Evolutionary conservation across 1,140 invertebrate species (phyloP), one percentile per base, ranked within the genome.

Genomic region (Wiebesia pumilae): DNA sequence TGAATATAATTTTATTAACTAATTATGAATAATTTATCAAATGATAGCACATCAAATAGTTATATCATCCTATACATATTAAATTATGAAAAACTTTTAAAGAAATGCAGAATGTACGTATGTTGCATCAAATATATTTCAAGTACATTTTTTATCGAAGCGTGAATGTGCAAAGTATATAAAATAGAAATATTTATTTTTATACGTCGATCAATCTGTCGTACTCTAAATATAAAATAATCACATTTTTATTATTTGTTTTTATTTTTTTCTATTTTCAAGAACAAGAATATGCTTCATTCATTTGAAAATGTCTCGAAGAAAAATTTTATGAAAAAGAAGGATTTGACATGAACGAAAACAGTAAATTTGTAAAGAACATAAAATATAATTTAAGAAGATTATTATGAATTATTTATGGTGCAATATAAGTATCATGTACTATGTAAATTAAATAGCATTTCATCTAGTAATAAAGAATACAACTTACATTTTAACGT

Each of bases 361-460:
- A 30, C 16, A 4, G 69, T 38, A 71, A 71, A 38, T 71, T 38
- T 30, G 1, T 71, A 71, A 71, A 4, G 14, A 19, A n/a, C 24
- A 14, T 43, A 43, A 75, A 27, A n/a, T 43, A n/a, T n/a, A 75
- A 75, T 75, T 75, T 27, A 27, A n/a, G 38, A 3, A 9, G n/a
- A n/a, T 75, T 43, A n/a, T 40, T 75, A 43, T 43, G 71, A 75
- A 75, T 43, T 43, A 75, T 75, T 75, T 75, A 75, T 43, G 10
- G 24, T 16, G 40, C 14, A 24, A 40, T 71, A 40, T 16, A 71
- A 71, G 1, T 24, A 6, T 4, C 35, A 38, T 71, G 16, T 40
- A 40, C 67, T 71, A 71, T 40, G 35, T 38, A 71, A 71, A 71
- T 40, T 14, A 27, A 43, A 75, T 27, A 75, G 12, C 40, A n/a